Percentiles rank a stretch among this genome's conserved stretches.
Conservation (phyloP, 2,113 vertebrate genomes). For the Grammomys dolichurus region DNA sequence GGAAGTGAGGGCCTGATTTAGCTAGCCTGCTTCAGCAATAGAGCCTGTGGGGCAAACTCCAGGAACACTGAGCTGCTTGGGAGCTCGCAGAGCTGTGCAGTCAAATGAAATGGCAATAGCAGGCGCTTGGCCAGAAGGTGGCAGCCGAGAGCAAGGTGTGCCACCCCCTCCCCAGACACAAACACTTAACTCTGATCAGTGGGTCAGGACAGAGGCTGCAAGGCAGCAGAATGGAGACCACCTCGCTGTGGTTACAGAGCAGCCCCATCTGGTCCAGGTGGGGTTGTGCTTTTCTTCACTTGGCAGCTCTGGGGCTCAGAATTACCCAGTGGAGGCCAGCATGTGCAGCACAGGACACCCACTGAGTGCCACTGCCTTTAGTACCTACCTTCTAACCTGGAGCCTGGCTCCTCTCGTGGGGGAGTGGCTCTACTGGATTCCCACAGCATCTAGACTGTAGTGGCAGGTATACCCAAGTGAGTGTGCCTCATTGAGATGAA, state of each 20-base stretch:
- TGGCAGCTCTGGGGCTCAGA: neutral
- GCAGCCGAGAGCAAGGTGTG: neutral
- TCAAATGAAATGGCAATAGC: neutral
- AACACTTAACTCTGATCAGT: neutral
- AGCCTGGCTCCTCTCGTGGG: accelerated
- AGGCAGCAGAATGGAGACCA: neutral
- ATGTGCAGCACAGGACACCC: neutral
- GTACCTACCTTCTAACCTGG: neutral
- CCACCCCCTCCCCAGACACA: neutral
- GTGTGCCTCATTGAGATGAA: neutral
- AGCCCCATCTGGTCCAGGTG: neutral
- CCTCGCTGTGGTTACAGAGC: neutral
- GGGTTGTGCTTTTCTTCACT: neutral
- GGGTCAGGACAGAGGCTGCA: neutral
- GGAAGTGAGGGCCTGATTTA: neutral
- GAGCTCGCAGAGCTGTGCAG: neutral
- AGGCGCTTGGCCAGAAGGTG: neutral
- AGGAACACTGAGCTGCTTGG: neutral
- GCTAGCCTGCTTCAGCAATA: neutral
- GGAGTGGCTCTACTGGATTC: neutral
- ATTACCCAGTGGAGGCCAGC: accelerated
- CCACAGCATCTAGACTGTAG: neutral
- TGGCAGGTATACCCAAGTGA: neutral
- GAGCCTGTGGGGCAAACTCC: neutral
- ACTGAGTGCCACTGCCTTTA: neutral